Base-by-base conservation (phyloP, 2,113 vertebrate species). In the Nansenia antarctica region DNA sequence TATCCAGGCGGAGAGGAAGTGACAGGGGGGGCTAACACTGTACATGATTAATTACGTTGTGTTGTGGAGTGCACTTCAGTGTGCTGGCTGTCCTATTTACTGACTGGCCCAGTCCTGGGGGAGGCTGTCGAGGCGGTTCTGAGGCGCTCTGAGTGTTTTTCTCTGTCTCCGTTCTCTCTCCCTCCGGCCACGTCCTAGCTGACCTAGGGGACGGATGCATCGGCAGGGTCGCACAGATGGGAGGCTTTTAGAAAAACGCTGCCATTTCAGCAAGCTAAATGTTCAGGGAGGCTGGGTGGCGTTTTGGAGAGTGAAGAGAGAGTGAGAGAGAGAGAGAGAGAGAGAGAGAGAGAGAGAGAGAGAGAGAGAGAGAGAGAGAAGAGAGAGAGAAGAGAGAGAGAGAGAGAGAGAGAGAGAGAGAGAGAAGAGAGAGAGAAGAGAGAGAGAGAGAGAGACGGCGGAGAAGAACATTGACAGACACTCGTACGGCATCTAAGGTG, bases 181-280 rank as follows among this genome's bases (percentile, higher is more conserved):
- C 62, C 65, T 73, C 69, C 11, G n/a, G n/a, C 18, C 45, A 6
- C 45, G 63, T 69, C 64, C 9, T 14, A 22, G 60, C 52, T 5
- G 59, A 79, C 73, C 82, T 37, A 67, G 73, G 79, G 79, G 39
- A 59, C 69, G 27, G 59, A 67, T 49, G 71, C 47, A 82, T 72
- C 79, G 73, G 81, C 85, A 74, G 54, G 62, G 63, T 63, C 0
- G 30, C 39, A 66, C 63, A 80, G 73, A 77, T 67, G 49, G 73
- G 31, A 76, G n/a, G 78, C 30, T 61, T 32, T 79, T 84, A 69
- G 85, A 82, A 80, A 55, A 2, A 8, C 22, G 63, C 66, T 87
- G 67, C 78, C 63, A 66, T 85, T 82, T 80, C 9, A 81, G 68
- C 67, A 34, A 1, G 64, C 61, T 76, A 76, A 87, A 86, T 59